Evolutionary conservation across 2,113 vertebrate species (phyloP).

Genomic region (Hylia prasina): DNA sequence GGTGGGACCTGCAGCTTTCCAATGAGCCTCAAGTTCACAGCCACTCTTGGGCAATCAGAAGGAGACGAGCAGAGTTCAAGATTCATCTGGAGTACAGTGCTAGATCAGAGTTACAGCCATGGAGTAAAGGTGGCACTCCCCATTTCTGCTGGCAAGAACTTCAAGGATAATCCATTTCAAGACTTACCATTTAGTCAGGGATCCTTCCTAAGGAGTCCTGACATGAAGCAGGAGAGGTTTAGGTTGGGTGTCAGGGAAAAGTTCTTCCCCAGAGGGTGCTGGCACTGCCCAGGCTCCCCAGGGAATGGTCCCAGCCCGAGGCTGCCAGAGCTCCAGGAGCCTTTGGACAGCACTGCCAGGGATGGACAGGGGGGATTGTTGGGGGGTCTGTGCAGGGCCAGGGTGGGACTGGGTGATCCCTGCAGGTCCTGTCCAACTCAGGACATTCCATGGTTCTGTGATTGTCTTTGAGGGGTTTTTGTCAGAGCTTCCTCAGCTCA

Average conservation of each 20-base stretch:
- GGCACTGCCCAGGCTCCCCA: not conserved
- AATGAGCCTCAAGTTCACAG: not conserved
- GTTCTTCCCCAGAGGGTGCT: not conserved
- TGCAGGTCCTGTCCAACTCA: not conserved
- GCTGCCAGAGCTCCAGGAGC: not conserved
- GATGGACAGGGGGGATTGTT: not conserved
- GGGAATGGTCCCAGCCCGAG: not conserved
- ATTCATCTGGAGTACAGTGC: not conserved
- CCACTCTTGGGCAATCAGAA: not conserved
- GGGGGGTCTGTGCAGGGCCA: not conserved
- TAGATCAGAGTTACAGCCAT: not conserved
- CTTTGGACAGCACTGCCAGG: rapidly evolving
- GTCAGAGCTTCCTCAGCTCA: not conserved
- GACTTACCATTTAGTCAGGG: not conserved
- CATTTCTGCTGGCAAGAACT: not conserved
- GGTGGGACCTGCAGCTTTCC: not conserved
- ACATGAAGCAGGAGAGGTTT: not conserved
- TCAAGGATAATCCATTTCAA: not conserved
- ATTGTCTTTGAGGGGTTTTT: not conserved
- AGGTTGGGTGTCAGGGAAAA: rapidly evolving
- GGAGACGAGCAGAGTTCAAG: not conserved
- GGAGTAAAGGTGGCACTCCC: not conserved
- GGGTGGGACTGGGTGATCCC: rapidly evolving
- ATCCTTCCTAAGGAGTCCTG: not conserved
- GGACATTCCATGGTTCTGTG: not conserved